These are phyloP conservation scores for Diorhabda elongata DNA, from an alignment of 1,140 invertebrate species.

Conservation along the genomic window DNA sequence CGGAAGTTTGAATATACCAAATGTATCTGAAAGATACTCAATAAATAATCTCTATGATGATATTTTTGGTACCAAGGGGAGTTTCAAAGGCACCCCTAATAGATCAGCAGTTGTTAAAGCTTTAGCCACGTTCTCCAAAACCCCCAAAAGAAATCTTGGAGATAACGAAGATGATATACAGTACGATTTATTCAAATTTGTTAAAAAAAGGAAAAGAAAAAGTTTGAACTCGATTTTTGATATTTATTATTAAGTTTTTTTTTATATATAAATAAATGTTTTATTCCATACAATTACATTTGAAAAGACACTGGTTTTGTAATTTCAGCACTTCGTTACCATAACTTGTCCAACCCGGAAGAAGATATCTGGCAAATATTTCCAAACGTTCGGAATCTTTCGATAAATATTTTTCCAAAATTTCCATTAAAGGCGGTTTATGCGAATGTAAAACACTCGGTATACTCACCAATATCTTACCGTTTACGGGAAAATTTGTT, in stretches of 20 bases:
- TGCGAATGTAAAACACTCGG: slow-evolving; percentile 89
- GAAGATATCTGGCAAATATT: slow-evolving; percentile 83
- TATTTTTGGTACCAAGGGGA: slow-evolving; percentile 20
- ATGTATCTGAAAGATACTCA: slow-evolving; percentile 22
- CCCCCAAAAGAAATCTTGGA: not conserved
- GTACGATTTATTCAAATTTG: slow-evolving; percentile 23
- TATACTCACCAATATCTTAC: slow-evolving; percentile 72
- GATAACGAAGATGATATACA: slow-evolving; percentile 19
- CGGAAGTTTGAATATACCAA: slow-evolving; percentile 24
- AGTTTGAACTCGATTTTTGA: slow-evolving; percentile 28
- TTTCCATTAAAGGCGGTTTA: slow-evolving; percentile 77
- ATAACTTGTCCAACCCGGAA: slow-evolving; percentile 77
- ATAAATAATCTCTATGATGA: slow-evolving; percentile 25
- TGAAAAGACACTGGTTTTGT: slow-evolving; percentile 62
- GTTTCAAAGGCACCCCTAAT: slow-evolving; percentile 28
- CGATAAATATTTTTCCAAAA: slow-evolving; percentile 59
- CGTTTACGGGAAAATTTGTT: slow-evolving; percentile 46
- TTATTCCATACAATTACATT: not conserved
- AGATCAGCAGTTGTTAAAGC: slow-evolving; percentile 21
- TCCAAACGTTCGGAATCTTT: slow-evolving; percentile 69
- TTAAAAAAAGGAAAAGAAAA: slow-evolving; percentile 24
- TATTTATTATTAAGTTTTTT: slow-evolving; percentile 25
- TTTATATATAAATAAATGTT: not conserved
- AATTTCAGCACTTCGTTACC: slow-evolving; percentile 81
- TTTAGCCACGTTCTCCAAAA: slow-evolving; percentile 19